These are phyloP conservation scores for Oenanthe oenanthe DNA, from an alignment of 2,113 vertebrate species.

Conservation along the genomic window DNA sequence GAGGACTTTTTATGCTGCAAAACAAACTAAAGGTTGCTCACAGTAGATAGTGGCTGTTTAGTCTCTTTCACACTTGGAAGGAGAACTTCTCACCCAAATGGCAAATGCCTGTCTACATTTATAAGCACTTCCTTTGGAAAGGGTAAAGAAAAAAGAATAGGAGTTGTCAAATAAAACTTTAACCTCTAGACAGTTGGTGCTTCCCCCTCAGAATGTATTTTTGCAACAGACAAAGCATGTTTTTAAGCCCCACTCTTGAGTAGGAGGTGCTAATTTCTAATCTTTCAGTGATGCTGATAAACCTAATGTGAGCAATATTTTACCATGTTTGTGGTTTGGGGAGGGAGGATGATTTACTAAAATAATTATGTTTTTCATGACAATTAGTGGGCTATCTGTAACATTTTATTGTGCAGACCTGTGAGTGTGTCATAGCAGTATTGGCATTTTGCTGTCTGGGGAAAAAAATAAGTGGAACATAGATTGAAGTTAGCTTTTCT, in stretches of 20 bases:
- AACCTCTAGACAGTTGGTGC: not conserved
- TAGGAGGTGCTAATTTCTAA: conserved; percentile 10
- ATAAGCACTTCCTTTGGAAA: not conserved
- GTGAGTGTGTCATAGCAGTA: not conserved
- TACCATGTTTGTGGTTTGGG: not conserved
- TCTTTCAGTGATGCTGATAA: not conserved
- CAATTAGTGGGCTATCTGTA: not conserved
- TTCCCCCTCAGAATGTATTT: conserved; percentile 31
- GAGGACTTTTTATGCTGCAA: not conserved
- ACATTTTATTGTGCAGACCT: not conserved
- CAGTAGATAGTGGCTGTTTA: not conserved
- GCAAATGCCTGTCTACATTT: not conserved
- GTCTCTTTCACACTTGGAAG: not conserved
- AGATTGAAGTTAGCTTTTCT: not conserved
- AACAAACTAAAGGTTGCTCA: not conserved
- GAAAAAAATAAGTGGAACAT: not conserved
- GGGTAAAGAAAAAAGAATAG: not conserved
- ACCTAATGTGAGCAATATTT: conserved; percentile 27
- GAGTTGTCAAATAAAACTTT: not conserved
- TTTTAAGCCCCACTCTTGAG: not conserved
- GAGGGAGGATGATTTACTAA: not conserved
- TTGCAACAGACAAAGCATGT: conserved; percentile 25
- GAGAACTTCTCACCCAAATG: not conserved
- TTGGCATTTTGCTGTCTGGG: not conserved
- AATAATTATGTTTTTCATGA: not conserved